These are phyloP conservation scores for Nylanderia fulva DNA, from an alignment of 1,140 invertebrate genomes.

Conservation along the genomic window DNA sequence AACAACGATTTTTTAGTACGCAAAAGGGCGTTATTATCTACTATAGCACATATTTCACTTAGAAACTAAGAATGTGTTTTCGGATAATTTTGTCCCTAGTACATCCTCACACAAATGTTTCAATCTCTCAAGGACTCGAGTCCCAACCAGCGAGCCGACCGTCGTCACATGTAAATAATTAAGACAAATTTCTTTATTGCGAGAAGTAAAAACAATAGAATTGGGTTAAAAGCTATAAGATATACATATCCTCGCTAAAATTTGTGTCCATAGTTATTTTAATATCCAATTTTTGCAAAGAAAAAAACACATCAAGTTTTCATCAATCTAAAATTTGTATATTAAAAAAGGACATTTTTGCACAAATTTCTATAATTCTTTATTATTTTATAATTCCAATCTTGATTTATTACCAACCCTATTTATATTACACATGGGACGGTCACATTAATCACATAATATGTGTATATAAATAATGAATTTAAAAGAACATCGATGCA, in stretches of 20 bases:
- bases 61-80: neutral
- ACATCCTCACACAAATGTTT: conserved; percentile 11
- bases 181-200: conserved; percentile 15
- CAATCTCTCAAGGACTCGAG: conserved; percentile 18
- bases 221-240: neutral
- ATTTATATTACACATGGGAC: neutral
- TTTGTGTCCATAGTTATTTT: neutral
- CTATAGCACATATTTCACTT: neutral
- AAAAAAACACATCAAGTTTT: neutral
- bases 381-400: neutral
- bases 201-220: conserved; percentile 7
- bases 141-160: conserved; percentile 30
- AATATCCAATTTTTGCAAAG: neutral
- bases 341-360: neutral
- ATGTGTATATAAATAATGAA: neutral
- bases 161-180: conserved; percentile 9
- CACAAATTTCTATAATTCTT: neutral
- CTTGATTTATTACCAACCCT: too few relatives aligned
- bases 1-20: neutral
- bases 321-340: neutral
- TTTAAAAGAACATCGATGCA: conserved; percentile 4
- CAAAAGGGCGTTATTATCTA: neutral
- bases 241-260: neutral
- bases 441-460: conserved; percentile 5
- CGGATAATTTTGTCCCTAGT: neutral